Base-by-base conservation (phyloP, 2,113 vertebrate genomes). In the Proterorhinus semilunaris region DNA sequence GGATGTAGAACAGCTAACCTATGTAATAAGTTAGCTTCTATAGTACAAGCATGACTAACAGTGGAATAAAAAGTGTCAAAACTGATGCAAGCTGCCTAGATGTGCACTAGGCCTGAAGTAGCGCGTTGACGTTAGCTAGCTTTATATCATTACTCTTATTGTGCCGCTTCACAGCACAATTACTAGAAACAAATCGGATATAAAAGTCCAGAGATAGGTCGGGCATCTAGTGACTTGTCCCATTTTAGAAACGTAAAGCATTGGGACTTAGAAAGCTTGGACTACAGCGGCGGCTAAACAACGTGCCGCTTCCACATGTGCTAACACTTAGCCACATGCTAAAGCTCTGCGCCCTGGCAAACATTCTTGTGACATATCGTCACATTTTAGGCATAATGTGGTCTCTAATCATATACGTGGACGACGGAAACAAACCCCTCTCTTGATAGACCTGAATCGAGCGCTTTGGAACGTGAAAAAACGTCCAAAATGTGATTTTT, bases 281-380 rank as follows among this genome's bases (percentile, higher is more conserved):
- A 52, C 5, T 42, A n/a, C 8, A 1, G 16, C 6, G 1, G 3
- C 10, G 21, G 53, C 59, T 54, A 0, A 17, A n/a, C 62, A 54
- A 71, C 81, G 68, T 55, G 83, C 79, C 65, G 69, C 65, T 72
- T 82, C 81, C 83, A 89, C 89, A 90, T 75, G 89, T 79, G 83
- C 83, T 84, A 87, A 8, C 21, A 3, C 43, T 4, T 79, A 87
- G 76, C 80, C 17, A 59, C 55, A 85, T 73, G 88, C 83, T 90
- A 91, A 73, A 42, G 63, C 69, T 54, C 45, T 21, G 64, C 55
- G 68, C 45, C 61, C 75, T 21, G 65, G 54, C 53, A 10, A 5
- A 72, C 10, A 46, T 43, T 77, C 9, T 6, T 4, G 0, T 45
- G 5, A 36, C 83, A 80, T 77, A 84, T 75, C 71, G 6, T 11